Evolutionary conservation across 2,113 vertebrate genomes (phyloP).

Genomic region (Trogon surrucura): DNA sequence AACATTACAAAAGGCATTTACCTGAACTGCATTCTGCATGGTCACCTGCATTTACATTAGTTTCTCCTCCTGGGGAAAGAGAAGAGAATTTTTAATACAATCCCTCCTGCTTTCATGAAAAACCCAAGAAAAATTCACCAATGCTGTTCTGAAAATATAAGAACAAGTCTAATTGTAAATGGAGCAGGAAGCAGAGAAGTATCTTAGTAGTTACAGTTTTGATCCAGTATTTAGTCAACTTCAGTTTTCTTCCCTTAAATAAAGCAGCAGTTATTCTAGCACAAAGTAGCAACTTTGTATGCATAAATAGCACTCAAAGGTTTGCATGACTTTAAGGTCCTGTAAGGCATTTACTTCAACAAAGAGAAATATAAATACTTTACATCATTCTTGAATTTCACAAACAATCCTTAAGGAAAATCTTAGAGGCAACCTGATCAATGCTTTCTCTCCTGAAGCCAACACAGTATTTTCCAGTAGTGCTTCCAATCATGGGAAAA

Average conservation of each 20-base stretch:
- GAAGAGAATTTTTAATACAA: neutral
- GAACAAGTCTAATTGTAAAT: rapidly evolving
- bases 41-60: constrained; percentile 45
- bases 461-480: neutral
- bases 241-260: neutral
- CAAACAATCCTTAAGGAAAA: neutral
- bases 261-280: neutral
- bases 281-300: neutral
- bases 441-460: neutral
- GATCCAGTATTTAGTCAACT: neutral
- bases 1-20: constrained; percentile 47
- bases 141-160: neutral
- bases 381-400: neutral
- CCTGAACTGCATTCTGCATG: constrained; percentile 81
- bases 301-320: neutral
- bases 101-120: neutral
- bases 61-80: constrained; percentile 47
- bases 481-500: neutral
- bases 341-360: neutral
- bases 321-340: neutral
- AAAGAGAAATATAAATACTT: neutral
- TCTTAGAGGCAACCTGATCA: neutral
- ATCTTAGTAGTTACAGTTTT: neutral
- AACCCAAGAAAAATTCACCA: neutral
- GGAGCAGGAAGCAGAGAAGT: neutral